Evolutionary conservation across 1,140 invertebrate genomes (phyloP), one percentile per base, ranked within the genome.

Genomic region (Coelopa frigida): DNA sequence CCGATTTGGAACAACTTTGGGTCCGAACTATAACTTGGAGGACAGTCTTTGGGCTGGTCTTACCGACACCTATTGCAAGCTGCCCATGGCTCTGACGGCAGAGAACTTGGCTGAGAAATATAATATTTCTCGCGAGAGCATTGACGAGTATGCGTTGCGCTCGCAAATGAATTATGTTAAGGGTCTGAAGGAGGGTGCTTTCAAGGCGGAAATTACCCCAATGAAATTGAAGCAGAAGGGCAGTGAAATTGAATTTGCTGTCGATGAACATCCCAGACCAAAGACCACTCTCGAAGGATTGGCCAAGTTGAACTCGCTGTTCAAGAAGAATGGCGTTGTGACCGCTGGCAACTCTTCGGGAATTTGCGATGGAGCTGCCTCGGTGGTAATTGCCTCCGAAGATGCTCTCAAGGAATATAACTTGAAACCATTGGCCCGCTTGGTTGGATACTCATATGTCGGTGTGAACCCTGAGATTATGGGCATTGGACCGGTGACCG

Each of bases 1-100:
- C 17, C 75, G 96, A n/a, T 98, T 95, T 75, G 96, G 96, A 12
- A 87, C 89, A 11, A 77, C 78, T 7, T 72, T 99, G 3, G 94
- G 95, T 0, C 70, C 74, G 31, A 82, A 81, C 45, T 78, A 85
- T 48, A 74, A 87, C 54, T 78, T 98, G 48, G 94, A 98, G 74
- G 95, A 98, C 73, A 77, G 80, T 1, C 70, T 99, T 7, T 98
- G 94, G 95, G 72, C 82, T n/a, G 88, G 89, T 3, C 75, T 99
- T 1, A 84, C 85, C 0, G 96, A 99, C 68, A 78, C 80, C 0
- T 84, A 94, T 63, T 92, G 89, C 62, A 87, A 91, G 56, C 76
- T 92, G 15, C 88, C 94, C 0, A 99, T 99, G 96, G 96, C 89
- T 6, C 71, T 95, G 50, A 99, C 96, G 2, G 96, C 96, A 8